These are phyloP conservation scores for Caenorhabditis drosophilae DNA, from an alignment of 2,888 invertebrate species.

Conservation along the genomic window DNA sequence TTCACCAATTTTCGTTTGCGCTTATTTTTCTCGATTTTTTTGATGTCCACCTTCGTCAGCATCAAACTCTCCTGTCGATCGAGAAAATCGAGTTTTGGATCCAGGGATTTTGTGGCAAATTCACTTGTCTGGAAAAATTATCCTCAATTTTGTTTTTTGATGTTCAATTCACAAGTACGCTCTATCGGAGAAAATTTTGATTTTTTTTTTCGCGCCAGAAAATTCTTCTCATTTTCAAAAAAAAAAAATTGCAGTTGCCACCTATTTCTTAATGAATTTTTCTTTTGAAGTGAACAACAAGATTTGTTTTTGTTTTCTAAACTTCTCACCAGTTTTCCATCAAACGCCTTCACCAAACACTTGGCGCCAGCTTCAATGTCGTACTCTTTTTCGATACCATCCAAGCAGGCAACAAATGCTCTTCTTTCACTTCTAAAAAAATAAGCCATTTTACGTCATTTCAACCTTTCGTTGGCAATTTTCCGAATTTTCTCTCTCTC, in stretches of 20 bases:
- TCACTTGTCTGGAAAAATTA: slow-evolving; percentile 4
- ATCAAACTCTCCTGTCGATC: slow-evolving; percentile 15
- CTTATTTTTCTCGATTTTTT: slow-evolving; percentile 13
- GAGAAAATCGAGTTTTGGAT: slow-evolving; percentile 32
- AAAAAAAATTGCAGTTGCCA: too few species aligned
- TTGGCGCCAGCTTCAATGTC: slow-evolving; percentile 55
- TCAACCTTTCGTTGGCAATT: too few species aligned
- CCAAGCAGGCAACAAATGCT: slow-evolving; percentile 58
- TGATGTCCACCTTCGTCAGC: slow-evolving; percentile 23
- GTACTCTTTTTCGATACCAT: slow-evolving; percentile 50
- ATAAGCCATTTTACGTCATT: not conserved
- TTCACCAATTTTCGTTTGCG: slow-evolving; percentile 10
- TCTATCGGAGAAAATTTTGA: too few species aligned
- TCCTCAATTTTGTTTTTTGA: not conserved
- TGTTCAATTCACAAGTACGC: too few species aligned
- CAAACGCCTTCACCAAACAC: slow-evolving; percentile 59
- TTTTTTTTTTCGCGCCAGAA: too few species aligned
- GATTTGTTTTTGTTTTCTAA: too few species aligned
- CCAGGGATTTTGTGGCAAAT: slow-evolving; percentile 8
- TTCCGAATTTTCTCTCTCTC: too few species aligned
- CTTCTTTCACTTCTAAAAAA: slow-evolving; percentile 46
- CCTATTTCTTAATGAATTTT: too few species aligned
- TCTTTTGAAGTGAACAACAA: too few species aligned
- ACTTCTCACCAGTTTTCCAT: slow-evolving; percentile 40
- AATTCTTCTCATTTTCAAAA: too few species aligned